Conservation (phyloP, 2,113 vertebrate genomes). For the Laterallus jamaicensis region DNA sequence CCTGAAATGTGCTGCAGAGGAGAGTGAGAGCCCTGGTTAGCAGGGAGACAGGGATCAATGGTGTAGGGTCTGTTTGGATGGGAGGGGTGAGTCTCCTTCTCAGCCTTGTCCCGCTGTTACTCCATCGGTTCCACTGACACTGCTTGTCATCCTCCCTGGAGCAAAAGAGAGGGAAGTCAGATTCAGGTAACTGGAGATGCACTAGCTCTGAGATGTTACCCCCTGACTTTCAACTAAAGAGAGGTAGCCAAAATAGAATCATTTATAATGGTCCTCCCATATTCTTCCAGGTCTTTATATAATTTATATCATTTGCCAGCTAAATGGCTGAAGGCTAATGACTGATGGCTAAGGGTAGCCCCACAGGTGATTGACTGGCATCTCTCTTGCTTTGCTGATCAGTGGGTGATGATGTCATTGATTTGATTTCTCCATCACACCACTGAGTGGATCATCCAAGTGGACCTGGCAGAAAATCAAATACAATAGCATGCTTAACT, state of each 20-base stretch:
- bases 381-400: background rate
- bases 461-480: background rate
- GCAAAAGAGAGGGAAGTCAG: background rate
- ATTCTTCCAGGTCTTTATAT: background rate
- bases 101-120: background rate
- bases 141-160: background rate
- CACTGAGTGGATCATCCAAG: background rate
- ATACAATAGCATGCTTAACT: background rate
- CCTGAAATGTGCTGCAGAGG: background rate
- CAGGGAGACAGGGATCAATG: background rate
- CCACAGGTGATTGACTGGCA: background rate
- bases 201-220: background rate
- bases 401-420: background rate
- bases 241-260: background rate
- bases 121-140: background rate
- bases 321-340: background rate
- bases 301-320: background rate
- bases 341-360: background rate
- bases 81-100: background rate
- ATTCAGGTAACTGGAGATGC: background rate
- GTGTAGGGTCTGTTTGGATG: background rate
- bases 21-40: background rate
- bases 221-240: background rate
- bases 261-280: background rate
- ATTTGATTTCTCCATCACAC: background rate